phyloP scores from a whole-genome alignment of 2,888 invertebrate species.

The Pristionchus mayeri region DNA sequence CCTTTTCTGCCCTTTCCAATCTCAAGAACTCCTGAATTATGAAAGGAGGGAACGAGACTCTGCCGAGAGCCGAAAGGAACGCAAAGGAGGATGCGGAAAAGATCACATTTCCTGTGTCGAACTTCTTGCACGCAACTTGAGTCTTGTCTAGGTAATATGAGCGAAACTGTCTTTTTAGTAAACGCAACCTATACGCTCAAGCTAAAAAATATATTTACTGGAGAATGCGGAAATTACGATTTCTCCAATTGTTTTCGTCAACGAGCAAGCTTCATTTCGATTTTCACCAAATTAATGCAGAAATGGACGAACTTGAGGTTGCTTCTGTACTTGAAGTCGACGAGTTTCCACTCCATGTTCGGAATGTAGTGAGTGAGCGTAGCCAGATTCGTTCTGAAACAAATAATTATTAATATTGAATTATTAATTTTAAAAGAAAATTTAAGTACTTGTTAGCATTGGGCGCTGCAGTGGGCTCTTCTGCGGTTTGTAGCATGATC shows the following conservation, averaged over 20 bases:
- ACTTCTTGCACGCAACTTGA: background rate
- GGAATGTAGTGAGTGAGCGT: constrained; percentile 74
- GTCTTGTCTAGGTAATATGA: background rate
- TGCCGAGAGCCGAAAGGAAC: no score
- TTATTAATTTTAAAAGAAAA: background rate
- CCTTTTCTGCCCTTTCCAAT: background rate
- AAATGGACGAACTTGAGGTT: constrained; percentile 67
- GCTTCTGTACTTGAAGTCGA: constrained; percentile 69
- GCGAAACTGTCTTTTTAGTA: no score
- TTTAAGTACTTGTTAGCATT: constrained; percentile 51
- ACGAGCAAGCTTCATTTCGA: background rate
- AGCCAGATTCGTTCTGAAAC: constrained; percentile 61
- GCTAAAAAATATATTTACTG: no score
- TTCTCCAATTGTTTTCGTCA: no score
- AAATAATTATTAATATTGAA: background rate
- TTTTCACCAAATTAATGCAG: background rate
- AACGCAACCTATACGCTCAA: no score
- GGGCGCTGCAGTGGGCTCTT: constrained; percentile 61
- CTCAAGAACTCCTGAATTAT: background rate
- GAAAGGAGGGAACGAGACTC: no score
- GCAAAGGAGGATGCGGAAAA: background rate
- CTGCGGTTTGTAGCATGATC: constrained; percentile 68
- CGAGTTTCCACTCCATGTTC: constrained; percentile 75
- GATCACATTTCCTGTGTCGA: background rate
- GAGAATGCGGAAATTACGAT: no score